These are phyloP conservation scores for Drosophila tristis DNA, from an alignment of 1,140 invertebrate genomes.

Conservation along the genomic window DNA sequence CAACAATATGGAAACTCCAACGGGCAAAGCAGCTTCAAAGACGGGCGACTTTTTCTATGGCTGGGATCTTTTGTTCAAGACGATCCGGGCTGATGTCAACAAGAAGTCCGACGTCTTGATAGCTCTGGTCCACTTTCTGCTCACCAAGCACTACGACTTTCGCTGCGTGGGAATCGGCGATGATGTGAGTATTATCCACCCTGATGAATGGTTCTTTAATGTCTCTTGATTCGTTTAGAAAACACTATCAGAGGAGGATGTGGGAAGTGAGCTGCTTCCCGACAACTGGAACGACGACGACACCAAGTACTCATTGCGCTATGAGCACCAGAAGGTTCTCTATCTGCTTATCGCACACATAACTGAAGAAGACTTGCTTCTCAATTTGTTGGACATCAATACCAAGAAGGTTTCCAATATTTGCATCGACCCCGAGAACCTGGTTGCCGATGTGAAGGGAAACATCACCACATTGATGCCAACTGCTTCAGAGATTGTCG, in stretches of 20 bases:
- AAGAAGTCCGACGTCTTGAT: slow-evolving; percentile 90
- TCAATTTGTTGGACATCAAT: slow-evolving; percentile 87
- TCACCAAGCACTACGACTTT: slow-evolving; percentile 88
- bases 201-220: slow-evolving; percentile 4
- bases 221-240: slow-evolving; percentile 84
- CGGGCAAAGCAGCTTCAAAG: background rate
- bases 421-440: slow-evolving; percentile 80
- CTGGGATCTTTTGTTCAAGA: slow-evolving; percentile 89
- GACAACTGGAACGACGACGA: slow-evolving; percentile 88
- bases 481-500: slow-evolving; percentile 80
- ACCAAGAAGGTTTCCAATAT: slow-evolving; percentile 83
- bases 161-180: slow-evolving; percentile 90
- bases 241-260: slow-evolving; percentile 86
- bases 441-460: slow-evolving; percentile 84
- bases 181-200: slow-evolving; percentile 84
- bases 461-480: slow-evolving; percentile 84
- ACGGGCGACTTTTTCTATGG: slow-evolving; percentile 86
- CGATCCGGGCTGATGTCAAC: slow-evolving; percentile 85
- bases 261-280: slow-evolving; percentile 88
- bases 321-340: slow-evolving; percentile 87
- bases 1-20: slow-evolving; percentile 8
- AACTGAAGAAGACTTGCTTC: slow-evolving; percentile 87
- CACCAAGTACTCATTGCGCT: slow-evolving; percentile 87
- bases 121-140: slow-evolving; percentile 89
- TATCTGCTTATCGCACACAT: slow-evolving; percentile 88